phyloP scores from a whole-genome alignment of 2,888 invertebrate genomes.

The Trachelus iudaicus region DNA sequence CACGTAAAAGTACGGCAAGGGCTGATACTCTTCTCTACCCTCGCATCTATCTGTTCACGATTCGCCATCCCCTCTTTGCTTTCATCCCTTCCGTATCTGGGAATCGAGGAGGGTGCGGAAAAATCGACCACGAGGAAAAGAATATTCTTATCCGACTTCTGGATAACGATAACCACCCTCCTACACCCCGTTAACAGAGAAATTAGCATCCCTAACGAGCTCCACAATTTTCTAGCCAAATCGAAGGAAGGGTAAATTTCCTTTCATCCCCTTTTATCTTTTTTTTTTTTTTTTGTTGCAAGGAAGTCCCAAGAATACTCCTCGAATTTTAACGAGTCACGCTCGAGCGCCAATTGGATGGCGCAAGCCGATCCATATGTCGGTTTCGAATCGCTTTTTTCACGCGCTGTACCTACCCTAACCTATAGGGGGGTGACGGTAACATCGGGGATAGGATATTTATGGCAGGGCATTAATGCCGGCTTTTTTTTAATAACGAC shows the following conservation, averaged over 20 bases:
- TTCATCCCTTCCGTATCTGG: neutral
- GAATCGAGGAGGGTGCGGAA: conserved; percentile 1
- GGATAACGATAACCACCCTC: neutral
- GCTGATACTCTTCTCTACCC: neutral
- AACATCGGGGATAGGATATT: conserved; percentile 39
- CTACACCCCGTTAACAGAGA: neutral
- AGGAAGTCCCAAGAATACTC: neutral
- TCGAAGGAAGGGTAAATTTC: neutral
- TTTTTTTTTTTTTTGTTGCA: neutral
- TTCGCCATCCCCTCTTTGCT: neutral
- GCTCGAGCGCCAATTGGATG: conserved; percentile 24
- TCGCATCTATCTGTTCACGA: neutral
- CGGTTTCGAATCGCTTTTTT: conserved; percentile 54
- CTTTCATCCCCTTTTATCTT: neutral
- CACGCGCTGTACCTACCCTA: conserved; percentile 31
- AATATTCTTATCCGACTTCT: neutral
- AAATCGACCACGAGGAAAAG: neutral
- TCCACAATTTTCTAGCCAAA: neutral
- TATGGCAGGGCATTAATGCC: conserved; percentile 54
- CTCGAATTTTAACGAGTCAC: conserved; percentile 21
- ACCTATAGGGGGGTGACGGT: neutral
- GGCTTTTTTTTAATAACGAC: conserved; percentile 48
- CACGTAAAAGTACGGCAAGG: conserved; percentile 21
- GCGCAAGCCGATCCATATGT: conserved; percentile 46
- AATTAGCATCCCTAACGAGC: neutral